Evolutionary conservation across 2,797 vertebrate species (phyloP), one percentile per base, ranked within the genome.

Genomic region (Pagetopsis macropterus): DNA sequence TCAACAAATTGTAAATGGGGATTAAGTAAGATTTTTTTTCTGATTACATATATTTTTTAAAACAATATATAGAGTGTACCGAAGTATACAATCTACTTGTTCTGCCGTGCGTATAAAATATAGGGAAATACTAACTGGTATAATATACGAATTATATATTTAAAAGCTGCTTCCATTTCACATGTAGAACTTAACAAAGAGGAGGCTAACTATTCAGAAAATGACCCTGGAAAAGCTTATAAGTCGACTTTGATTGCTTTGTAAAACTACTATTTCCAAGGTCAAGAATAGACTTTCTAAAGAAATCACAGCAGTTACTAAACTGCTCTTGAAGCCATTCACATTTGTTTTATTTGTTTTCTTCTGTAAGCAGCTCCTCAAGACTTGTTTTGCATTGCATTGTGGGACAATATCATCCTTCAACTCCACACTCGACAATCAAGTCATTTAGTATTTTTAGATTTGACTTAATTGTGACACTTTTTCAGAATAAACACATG

Each of bases 351-450:
- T 17, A 48, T 49, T 23, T 50, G 27, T 27, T 27, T 17, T 57
- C 51, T 45, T 51, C 52, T 70, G 31, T 50, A 49, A 61, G 48
- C n/a, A 51, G 23, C 12, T 54, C 56, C 43, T 60, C 33, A 3
- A 67, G 31, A 14, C 19, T 65, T 65, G 44, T 72, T 66, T 55
- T 40, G 43, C 49, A 16, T 59, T 37, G 43, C 19, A 70, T 12
- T 49, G 11, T 44, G 50, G 19, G 23, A 70, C n/a, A 57, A 71
- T 19, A 67, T 5, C 56, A 40, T 62, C 54, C 43, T 76, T 76
- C 58, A 72, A 37, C 46, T 10, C 21, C 14, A 50, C 56, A 62
- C 54, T 37, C 33, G 48, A 55, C 52, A 74, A 76, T 48, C 45
- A 33, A 54, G 19, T 9, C 14, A 43, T 51, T 76, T n/a, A 61